Evolutionary conservation across 2,797 vertebrate species (phyloP).

Genomic region (Cyclura pinguis): DNA sequence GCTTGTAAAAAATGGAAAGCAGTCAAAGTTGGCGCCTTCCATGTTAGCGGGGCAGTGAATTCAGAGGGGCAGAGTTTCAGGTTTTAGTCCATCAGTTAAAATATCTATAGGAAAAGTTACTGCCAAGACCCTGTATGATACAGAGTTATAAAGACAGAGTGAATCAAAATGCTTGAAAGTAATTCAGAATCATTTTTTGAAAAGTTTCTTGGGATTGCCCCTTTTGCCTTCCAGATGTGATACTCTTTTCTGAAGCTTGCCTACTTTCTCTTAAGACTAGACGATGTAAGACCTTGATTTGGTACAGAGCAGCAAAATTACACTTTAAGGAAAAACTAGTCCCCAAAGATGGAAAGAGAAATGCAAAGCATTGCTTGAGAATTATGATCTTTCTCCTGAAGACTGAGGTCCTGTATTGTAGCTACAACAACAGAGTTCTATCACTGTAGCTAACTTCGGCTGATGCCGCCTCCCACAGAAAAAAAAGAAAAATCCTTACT

Average conservation of each 20-base stretch:
- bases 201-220: not conserved
- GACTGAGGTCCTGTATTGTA: no score
- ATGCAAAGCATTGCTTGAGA: not conserved
- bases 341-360: not conserved
- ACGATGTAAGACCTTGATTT: not conserved
- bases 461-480: no score
- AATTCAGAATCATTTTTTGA: not conserved
- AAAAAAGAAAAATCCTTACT: no score
- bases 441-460: no score
- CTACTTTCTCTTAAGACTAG: not conserved
- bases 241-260: not conserved
- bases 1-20: not conserved
- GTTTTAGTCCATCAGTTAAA: no score
- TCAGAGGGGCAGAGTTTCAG: no score
- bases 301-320: not conserved
- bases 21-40: not conserved
- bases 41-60: no score
- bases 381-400: not conserved
- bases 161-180: not conserved
- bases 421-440: no score
- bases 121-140: not conserved
- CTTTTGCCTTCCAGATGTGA: not conserved
- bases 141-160: not conserved
- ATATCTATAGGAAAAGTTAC: not conserved
- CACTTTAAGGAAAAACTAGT: not conserved